Evolutionary conservation across 2,797 vertebrate species (phyloP).

Genomic region (Premnoplex brunnescens): DNA sequence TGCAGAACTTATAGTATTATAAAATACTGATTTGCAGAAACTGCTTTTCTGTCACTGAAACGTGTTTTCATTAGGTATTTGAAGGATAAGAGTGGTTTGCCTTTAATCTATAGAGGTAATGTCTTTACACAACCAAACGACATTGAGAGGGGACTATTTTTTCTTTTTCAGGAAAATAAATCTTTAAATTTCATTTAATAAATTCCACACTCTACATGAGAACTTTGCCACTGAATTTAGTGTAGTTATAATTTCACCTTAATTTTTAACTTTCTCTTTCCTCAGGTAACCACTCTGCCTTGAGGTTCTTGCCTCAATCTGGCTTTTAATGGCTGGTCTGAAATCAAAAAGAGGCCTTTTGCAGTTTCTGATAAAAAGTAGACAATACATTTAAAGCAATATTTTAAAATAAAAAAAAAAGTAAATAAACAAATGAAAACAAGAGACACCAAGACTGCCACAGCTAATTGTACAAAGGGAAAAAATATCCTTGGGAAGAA

Average conservation of each 20-base stretch:
- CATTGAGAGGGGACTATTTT: not conserved
- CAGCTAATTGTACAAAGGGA: not conserved
- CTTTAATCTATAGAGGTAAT: not conserved
- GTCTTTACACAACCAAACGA: not conserved
- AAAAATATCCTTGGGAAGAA: not conserved
- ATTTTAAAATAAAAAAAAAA: not conserved
- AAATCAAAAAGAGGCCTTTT: not conserved
- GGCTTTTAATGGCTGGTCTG: not conserved
- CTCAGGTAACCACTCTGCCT: not conserved
- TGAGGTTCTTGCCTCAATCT: not conserved
- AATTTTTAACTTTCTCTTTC: not conserved
- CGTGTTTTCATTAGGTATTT: slow-evolving; percentile 33
- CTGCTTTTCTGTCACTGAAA: slow-evolving; percentile 30
- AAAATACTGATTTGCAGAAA: not conserved
- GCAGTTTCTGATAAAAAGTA: not conserved
- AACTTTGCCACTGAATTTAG: not conserved
- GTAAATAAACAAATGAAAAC: not conserved
- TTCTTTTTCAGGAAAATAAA: slow-evolving; percentile 2
- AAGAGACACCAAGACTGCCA: not conserved
- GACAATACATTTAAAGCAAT: not conserved
- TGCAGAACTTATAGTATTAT: not conserved
- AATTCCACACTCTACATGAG: not conserved
- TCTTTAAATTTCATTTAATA: too few relatives aligned
- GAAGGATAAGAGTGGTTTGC: slow-evolving; percentile 6
- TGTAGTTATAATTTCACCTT: not conserved